phyloP scores from a whole-genome alignment of 2,888 invertebrate genomes.

The Nysson spinosus region DNA sequence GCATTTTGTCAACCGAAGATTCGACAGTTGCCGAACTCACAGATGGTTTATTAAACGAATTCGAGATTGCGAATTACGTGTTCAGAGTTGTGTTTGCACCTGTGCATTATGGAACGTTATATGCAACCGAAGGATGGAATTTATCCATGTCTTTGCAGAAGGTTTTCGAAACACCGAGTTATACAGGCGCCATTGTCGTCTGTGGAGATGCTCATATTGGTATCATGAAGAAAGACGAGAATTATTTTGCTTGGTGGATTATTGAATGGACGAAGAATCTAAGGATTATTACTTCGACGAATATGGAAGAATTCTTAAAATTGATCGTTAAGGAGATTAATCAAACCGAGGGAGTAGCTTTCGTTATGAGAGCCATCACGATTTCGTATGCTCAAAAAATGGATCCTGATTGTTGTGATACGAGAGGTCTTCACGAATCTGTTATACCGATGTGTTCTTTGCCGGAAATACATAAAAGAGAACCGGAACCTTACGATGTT shows the following conservation, averaged over 20 bases:
- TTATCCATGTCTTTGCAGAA: conserved; percentile 69
- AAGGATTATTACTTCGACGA: conserved; percentile 62
- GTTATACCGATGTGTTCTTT: conserved; percentile 58
- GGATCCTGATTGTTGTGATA: conserved; percentile 68
- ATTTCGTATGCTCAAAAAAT: conserved; percentile 69
- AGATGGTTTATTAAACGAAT: conserved; percentile 64
- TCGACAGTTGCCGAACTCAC: conserved; percentile 59
- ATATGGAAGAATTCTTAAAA: conserved; percentile 65
- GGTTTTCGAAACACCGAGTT: conserved; percentile 65
- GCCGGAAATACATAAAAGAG: conserved; percentile 61
- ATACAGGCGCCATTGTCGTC: conserved; percentile 67
- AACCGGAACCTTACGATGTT: conserved; percentile 54
- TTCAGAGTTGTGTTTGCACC: conserved; percentile 70
- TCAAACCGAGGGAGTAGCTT: conserved; percentile 30
- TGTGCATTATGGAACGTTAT: conserved; percentile 64
- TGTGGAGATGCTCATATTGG: conserved; percentile 68
- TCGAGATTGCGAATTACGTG: conserved; percentile 70
- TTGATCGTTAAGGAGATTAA: conserved; percentile 62
- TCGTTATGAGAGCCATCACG: conserved; percentile 58
- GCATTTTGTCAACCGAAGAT: conserved; percentile 63
- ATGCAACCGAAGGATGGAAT: conserved; percentile 66
- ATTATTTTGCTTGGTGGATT: conserved; percentile 73
- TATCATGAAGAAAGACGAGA: conserved; percentile 59
- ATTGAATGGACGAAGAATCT: conserved; percentile 63
- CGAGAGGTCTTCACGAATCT: conserved; percentile 66